Base-by-base conservation (phyloP, 1,140 invertebrate genomes). In the Lepidurus couesii region DNA sequence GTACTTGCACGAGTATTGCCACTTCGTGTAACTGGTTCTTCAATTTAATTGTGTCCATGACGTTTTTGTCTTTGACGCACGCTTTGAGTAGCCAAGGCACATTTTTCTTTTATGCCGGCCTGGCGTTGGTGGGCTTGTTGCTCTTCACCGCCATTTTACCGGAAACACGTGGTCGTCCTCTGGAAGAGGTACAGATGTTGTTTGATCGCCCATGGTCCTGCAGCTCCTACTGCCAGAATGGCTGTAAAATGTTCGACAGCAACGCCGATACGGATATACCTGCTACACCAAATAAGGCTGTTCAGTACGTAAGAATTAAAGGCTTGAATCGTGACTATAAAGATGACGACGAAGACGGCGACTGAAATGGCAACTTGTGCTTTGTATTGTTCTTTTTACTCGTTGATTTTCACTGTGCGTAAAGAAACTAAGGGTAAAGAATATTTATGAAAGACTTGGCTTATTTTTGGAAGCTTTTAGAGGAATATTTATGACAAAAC, bases 11-110 rank as follows among this genome's bases (percentile, higher is more conserved):
- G 78, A 85, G 88, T n/a, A 84, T 88, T 16, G 84, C 89, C 11
- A 89, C 90, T 11, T 88, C 89, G 34, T 83, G 85, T 44, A 90
- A 90, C 83, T 91, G 90, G 90, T 80, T 86, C 1, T 87, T 85
- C 80, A 91, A 91, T 83, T 83, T 90, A 24, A 81, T 88, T 16
- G 86, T 90, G 16, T 89, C 89, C 0, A 85, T 90, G 83, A 89
- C 89, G 24, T 90, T 91, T 82, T 84, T 90, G 24, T 84, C 86
- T 1, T 79, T 84, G 13, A 82, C 82, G 7, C 77, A 83, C n/a
- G 44, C 79, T 21, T 26, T 84, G 1, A 82, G 82, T 9, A 82
- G 81, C 76, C 79, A 83, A 81, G 83, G 88, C 73, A 86, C 87
- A n/a, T 89, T 89, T 82, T 89, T 86, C 81, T 82, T 89, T 44